A percentile compares a stretch with the other conserved stretches of the same genome.
Conservation (phyloP, 2,113 vertebrate genomes). For the Eurypyga helias region DNA sequence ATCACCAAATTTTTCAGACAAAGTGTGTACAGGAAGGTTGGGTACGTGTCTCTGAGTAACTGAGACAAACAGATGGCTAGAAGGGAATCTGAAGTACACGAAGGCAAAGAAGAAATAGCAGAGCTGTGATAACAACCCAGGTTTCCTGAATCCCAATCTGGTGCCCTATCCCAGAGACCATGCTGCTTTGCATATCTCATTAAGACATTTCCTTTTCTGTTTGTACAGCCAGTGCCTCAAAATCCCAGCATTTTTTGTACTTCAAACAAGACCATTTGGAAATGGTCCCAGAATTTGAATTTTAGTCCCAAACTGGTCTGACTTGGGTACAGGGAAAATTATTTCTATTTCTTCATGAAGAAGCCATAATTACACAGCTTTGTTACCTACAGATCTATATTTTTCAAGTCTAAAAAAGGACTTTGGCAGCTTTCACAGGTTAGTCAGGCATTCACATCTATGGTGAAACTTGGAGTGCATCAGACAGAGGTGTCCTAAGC, state of each 20-base stretch:
- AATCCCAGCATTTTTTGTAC: not conserved
- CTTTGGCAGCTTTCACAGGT: not conserved
- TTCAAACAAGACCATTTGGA: not conserved
- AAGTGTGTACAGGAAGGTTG: not conserved
- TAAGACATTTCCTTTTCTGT: constrained; percentile 36
- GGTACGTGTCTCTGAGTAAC: constrained; percentile 35
- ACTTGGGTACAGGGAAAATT: not conserved
- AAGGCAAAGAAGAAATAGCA: constrained; percentile 8
- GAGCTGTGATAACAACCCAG: not conserved
- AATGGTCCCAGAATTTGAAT: not conserved
- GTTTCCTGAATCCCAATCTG: constrained; percentile 60
- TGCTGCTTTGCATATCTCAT: not conserved
- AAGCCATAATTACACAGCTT: not conserved
- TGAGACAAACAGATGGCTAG: constrained; percentile 53
- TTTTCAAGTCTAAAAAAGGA: not conserved
- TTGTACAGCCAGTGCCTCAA: constrained; percentile 1
- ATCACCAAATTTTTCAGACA: not conserved
- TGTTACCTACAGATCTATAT: not conserved
- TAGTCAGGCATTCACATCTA: not conserved
- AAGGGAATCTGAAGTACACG: not conserved
- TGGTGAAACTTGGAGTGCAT: not conserved
- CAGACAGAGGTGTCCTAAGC: not conserved
- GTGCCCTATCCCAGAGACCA: not conserved
- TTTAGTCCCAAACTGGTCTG: not conserved
- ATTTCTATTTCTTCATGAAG: not conserved